A percentile compares a stretch with the other conserved stretches of the same genome.
These are phyloP conservation scores for Alosa alosa DNA, from an alignment of 2,113 vertebrate genomes.

Conservation along the genomic window DNA sequence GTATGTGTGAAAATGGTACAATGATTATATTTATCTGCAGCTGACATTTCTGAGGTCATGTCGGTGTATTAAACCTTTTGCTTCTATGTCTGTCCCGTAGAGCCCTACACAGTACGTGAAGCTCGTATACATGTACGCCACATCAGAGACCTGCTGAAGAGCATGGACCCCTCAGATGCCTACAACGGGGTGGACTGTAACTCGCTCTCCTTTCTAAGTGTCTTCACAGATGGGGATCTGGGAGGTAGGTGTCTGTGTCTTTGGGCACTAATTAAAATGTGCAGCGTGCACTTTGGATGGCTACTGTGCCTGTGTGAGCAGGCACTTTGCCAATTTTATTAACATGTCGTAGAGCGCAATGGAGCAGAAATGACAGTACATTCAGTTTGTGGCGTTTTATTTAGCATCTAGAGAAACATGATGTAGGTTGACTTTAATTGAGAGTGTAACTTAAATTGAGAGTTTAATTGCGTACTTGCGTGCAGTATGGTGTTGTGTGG, in stretches of 20 bases:
- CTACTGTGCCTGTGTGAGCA: too few species aligned
- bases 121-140: constrained; percentile 97
- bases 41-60: background rate
- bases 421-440: too few species aligned
- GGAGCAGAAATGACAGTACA: too few species aligned
- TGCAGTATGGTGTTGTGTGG: too few species aligned
- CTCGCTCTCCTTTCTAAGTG: constrained; percentile 91
- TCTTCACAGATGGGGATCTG: constrained; percentile 95
- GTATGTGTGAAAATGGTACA: too few species aligned
- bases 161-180: constrained; percentile 92
- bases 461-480: too few species aligned
- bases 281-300: too few species aligned
- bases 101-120: constrained; percentile 95
- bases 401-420: too few species aligned
- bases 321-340: too few species aligned
- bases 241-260: constrained; percentile 76
- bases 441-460: too few species aligned
- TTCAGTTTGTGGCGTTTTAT: too few species aligned
- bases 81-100: constrained; percentile 57
- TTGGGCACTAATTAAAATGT: background rate
- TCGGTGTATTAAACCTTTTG: background rate
- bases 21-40: background rate
- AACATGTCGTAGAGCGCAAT: too few species aligned
- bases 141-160: constrained; percentile 95
- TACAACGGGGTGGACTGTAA: constrained; percentile 99